Conservation (phyloP, 2,888 invertebrate species). For the Philereme vetulata region DNA sequence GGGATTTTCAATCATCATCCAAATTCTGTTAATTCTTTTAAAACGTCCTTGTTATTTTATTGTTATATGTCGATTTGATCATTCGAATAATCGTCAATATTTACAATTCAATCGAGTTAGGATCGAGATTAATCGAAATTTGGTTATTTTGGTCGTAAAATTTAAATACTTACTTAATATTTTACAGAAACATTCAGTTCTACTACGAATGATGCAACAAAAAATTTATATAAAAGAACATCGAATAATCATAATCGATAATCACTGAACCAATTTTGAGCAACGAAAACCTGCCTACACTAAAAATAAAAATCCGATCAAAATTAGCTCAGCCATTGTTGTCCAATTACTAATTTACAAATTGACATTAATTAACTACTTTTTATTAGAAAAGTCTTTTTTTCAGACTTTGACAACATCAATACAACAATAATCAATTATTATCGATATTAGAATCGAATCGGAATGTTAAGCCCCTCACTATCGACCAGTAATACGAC, state of each 20-base stretch:
- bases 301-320: slow-evolving; percentile 15
- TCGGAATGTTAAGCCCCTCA: neutral
- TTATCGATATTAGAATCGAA: neutral
- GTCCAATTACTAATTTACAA: slow-evolving; percentile 17
- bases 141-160: slow-evolving; percentile 12
- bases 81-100: slow-evolving; percentile 1
- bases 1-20: no score
- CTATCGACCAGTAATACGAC: no score
- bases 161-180: neutral
- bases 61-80: neutral
- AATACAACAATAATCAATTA: slow-evolving; percentile 5
- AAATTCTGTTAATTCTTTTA: no score
- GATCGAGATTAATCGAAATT: slow-evolving; percentile 4
- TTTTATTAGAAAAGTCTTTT: slow-evolving; percentile 9
- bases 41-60: no score
- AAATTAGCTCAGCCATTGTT: slow-evolving; percentile 22
- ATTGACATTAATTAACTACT: slow-evolving; percentile 19
- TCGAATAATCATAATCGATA: neutral
- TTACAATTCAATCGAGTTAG: slow-evolving; percentile 2
- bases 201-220: neutral
- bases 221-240: neutral
- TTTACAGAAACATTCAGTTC: neutral
- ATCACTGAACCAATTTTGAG: slow-evolving; percentile 17
- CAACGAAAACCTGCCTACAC: slow-evolving; percentile 1
- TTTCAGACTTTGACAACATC: slow-evolving; percentile 23